Evolutionary conservation across 1,140 invertebrate species (phyloP).

Genomic region (Phocides pigmalion): DNA sequence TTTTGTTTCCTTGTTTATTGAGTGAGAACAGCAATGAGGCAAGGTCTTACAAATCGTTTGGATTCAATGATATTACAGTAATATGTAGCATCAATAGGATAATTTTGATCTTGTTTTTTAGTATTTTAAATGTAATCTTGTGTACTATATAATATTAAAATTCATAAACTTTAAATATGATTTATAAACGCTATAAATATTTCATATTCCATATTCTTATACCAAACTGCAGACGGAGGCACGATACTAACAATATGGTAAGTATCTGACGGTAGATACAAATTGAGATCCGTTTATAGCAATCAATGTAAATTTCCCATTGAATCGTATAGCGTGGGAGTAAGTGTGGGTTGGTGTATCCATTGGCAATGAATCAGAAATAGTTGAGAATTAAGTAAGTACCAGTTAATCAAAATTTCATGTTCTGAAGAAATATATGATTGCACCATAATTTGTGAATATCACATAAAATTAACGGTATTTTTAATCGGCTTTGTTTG

Average conservation of each 20-base stretch:
- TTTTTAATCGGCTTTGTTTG: conserved; percentile 4
- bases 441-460: conserved; percentile 14
- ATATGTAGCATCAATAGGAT: too few species aligned
- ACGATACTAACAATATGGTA: neutral
- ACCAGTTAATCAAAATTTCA: conserved; percentile 27
- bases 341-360: neutral
- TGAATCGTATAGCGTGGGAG: neutral
- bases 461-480: conserved; percentile 15
- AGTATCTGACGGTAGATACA: neutral
- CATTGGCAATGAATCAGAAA: conserved; percentile 16
- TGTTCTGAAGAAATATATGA: conserved; percentile 15
- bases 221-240: too few species aligned
- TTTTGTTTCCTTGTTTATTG: too few species aligned
- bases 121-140: too few species aligned
- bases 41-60: too few species aligned
- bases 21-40: too few species aligned
- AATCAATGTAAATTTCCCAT: conserved; percentile 15
- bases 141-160: too few species aligned
- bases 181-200: too few species aligned
- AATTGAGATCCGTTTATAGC: conserved; percentile 1
- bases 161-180: too few species aligned
- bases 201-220: too few species aligned
- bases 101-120: too few species aligned
- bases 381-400: conserved; percentile 17
- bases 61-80: too few species aligned